Base-by-base conservation (phyloP, 1,140 invertebrate species). In the Phortica variegata region DNA sequence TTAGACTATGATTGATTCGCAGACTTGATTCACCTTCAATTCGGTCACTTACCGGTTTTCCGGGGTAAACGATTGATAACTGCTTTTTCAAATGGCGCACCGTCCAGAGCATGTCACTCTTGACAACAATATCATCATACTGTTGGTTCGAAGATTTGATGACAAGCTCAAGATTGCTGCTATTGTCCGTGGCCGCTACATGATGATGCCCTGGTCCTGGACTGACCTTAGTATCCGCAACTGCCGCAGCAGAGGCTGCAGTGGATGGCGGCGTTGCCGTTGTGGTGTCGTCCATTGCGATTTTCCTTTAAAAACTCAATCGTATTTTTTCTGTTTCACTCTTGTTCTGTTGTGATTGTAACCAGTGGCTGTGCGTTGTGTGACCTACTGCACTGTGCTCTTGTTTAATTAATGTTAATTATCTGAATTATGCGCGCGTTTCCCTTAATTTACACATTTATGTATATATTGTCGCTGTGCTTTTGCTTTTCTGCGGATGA, bases 81-180 rank as follows among this genome's bases (percentile, higher is more conserved):
- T 93, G 86, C 48, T 85, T 84, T 78, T 95, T 95, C 18, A 95
- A 77, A 69, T 86, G 83, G 49, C 82, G 80, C 43, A 95, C 86
- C n/a, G 88, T 91, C 91, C 91, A 95, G 48, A 84, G 84, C 23
- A 87, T 79, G 65, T 88, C 82, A 74, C 90, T 92, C 54, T 89
- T 83, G 39, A 95, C 81, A 47, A 85, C 86, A 66, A 93, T 87
- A 77, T 95, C 92, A 54, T 87, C 89, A 60, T 93, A 85, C 77
- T 91, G 87, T 73, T 93, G 90, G 79, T 91, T 92, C 15, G 91
- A 90, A 17, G 90, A 89, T 78, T 92, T 93, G 31, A 94, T 88
- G 60, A 93, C 82, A 42, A 93, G 75, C 40, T 53, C 52, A 16
- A 71, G 52, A 43, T 51, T 56, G 39, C 46, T 46, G 13, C 37